Percentiles rank a stretch among this genome's conserved stretches.
These are phyloP conservation scores for Lucinisca nassula DNA, from an alignment of 2,888 invertebrate species.

Conservation along the genomic window DNA sequence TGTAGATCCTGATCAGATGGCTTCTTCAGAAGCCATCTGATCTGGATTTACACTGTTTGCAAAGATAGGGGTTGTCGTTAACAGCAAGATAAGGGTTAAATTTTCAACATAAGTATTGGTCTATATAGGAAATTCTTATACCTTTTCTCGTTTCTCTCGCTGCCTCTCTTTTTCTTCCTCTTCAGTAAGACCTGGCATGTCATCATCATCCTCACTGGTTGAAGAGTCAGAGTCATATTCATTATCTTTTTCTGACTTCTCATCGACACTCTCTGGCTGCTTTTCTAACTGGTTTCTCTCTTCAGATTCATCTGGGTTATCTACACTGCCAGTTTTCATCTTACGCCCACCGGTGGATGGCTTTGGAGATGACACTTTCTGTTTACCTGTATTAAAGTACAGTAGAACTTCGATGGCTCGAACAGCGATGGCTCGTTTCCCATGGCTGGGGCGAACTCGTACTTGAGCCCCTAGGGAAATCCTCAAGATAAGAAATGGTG, in stretches of 20 bases:
- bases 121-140: constrained; percentile 22
- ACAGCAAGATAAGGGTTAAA: too few relatives aligned
- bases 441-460: too few relatives aligned
- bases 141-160: constrained; percentile 84
- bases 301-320: not conserved
- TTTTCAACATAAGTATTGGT: too few relatives aligned
- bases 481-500: too few relatives aligned
- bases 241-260: constrained; percentile 89
- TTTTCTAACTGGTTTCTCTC: constrained; percentile 26
- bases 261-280: constrained; percentile 25
- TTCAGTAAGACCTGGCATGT: constrained; percentile 85
- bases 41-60: too few relatives aligned
- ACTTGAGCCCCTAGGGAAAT: too few relatives aligned
- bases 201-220: constrained; percentile 90
- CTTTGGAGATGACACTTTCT: constrained; percentile 64
- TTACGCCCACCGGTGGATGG: constrained; percentile 45
- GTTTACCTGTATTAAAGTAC: constrained; percentile 46
- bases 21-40: too few relatives aligned
- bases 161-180: constrained; percentile 82
- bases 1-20: too few relatives aligned
- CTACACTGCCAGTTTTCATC: constrained; percentile 5
- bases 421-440: too few relatives aligned
- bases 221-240: constrained; percentile 82
- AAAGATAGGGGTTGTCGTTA: too few relatives aligned
- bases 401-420: too few relatives aligned